phyloP scores from a whole-genome alignment of 2,797 vertebrate species.

The Microcaecilia unicolor region DNA sequence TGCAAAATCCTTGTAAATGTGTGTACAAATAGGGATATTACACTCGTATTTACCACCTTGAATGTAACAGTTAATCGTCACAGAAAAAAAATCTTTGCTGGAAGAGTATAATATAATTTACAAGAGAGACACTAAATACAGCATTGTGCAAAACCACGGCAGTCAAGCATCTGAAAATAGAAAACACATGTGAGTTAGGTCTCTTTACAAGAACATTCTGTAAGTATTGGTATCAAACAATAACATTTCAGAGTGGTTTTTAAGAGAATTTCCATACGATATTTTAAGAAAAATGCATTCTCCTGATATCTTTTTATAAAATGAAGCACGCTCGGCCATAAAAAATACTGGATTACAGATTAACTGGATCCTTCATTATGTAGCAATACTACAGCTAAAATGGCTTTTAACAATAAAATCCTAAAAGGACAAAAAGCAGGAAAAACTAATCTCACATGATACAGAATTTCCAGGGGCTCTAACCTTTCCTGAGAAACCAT shows the following conservation, averaged over 20 bases:
- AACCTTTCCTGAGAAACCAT: too few species aligned
- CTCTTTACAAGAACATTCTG: conserved; percentile 8
- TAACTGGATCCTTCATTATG: neutral
- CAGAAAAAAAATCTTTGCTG: neutral
- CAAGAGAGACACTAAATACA: conserved; percentile 5
- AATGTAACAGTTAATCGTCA: conserved; percentile 1
- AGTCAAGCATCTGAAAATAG: neutral
- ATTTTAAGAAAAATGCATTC: conserved; percentile 2
- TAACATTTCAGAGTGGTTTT: conserved; percentile 2
- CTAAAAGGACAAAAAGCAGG: conserved; percentile 15
- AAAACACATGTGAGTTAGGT: conserved; percentile 2
- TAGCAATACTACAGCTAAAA: conserved; percentile 1
- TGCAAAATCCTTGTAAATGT: too few species aligned
- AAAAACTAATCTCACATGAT: neutral
- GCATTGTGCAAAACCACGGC: neutral
- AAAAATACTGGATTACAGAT: conserved; percentile 6
- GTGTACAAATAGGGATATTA: neutral
- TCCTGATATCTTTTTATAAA: conserved; percentile 8
- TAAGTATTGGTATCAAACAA: conserved; percentile 4
- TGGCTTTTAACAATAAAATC: conserved; percentile 14
- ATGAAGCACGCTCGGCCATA: neutral
- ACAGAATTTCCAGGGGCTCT: too few species aligned
- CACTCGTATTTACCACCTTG: neutral
- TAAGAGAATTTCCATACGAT: conserved; percentile 13
- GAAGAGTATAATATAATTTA: neutral